Evolutionary conservation across 2,888 invertebrate genomes (phyloP), one percentile per base, ranked within the genome.

Genomic region (Drosophila pseudotakahashii): DNA sequence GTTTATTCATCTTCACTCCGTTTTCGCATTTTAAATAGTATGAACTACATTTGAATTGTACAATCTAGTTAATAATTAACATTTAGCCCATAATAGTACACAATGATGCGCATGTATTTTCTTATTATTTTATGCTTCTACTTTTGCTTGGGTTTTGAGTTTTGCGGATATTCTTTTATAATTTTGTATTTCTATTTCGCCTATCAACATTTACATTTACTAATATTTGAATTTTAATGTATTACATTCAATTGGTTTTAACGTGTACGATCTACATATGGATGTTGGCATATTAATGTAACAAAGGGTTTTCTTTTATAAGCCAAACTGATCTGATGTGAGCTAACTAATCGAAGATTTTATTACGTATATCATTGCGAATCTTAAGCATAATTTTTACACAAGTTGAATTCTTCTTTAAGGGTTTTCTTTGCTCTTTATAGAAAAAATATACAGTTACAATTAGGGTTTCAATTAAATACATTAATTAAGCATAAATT

Each of bases 21-120:
- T 71, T 67, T 69, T 63, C 57, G 72, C 55, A 60, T 59, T 75
- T 84, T 82, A 82, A 82, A 82, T 82, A 82, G 87, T 82, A 82
- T 81, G 81, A 82, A 77, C 87, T 83, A 83, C 84, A 79, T 87
- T 83, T 87, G 79, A 79, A 83, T 84, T 84, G 71, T 88, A 84
- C 82, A 84, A 79, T 88, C 81, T 86, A 86, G 63, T 82, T 82
- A 88, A 76, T 85, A 82, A 75, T 85, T 85, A 85, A 85, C 83
- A 86, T 88, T 88, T 88, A 88, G 83, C 86, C 83, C 86, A 74
- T 75, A 79, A 58, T 59, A 71, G 79, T 83, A 76, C 87, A 86
- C 76, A 88, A 66, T 75, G 68, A 74, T 83, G 86, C 83, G 70
- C 81, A 62, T 69, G 50, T 63, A 61, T 32, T 57, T 63, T 47